These are phyloP conservation scores for Archips crataeganus DNA, from an alignment of 2,888 invertebrate genomes.

Conservation along the genomic window DNA sequence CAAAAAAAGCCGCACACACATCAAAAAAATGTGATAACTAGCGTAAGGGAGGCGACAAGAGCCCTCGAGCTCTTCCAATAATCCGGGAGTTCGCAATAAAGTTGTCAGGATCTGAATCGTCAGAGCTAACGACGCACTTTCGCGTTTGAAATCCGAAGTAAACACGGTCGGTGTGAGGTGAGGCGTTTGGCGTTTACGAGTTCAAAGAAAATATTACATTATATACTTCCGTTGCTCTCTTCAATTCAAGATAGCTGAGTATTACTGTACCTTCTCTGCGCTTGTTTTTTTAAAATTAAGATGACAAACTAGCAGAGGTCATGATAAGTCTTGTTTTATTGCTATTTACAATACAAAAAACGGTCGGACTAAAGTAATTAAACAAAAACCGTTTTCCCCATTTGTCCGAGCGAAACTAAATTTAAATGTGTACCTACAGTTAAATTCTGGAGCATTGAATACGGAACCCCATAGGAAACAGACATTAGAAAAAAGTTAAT, in stretches of 20 bases:
- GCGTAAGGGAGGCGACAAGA: conserved; percentile 75
- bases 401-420: conserved; percentile 60
- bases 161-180: conserved; percentile 23
- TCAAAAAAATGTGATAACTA: conserved; percentile 82
- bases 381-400: conserved; percentile 49
- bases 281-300: background rate
- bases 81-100: conserved; percentile 74
- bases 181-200: conserved; percentile 7
- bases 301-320: background rate
- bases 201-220: conserved; percentile 19
- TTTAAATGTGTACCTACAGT: conserved; percentile 67
- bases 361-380: conserved; percentile 26
- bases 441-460: conserved; percentile 60
- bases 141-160: conserved; percentile 35
- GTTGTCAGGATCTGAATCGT: conserved; percentile 61
- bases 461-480: conserved; percentile 68
- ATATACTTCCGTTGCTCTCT: background rate
- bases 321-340: background rate
- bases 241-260: background rate
- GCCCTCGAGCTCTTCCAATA: conserved; percentile 71
- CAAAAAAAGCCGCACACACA: conserved; percentile 71
- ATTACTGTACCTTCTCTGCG: background rate
- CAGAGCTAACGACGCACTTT: conserved; percentile 80
- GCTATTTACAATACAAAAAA: background rate
- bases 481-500: conserved; percentile 84